Evolutionary conservation across 2,797 vertebrate genomes (phyloP).

Genomic region (Pelobates cultripes): DNA sequence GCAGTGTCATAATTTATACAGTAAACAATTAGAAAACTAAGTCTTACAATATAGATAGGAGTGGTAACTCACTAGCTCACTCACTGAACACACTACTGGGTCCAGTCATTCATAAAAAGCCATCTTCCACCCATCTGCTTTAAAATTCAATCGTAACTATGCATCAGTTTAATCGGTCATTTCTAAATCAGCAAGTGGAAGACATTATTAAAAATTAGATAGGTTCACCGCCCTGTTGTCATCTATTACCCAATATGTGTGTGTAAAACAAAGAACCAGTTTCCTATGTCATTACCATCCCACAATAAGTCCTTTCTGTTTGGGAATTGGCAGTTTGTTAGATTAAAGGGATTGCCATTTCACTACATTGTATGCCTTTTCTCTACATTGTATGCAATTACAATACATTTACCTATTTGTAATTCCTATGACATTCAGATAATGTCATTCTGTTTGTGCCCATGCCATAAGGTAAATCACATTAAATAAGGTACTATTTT

Average conservation of each 20-base stretch:
- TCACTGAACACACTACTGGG: not conserved
- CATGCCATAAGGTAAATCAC: not conserved
- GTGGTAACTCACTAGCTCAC: not conserved
- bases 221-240: not conserved
- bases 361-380: not conserved
- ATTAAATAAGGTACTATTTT: not conserved
- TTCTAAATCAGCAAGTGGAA: not conserved
- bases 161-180: not conserved
- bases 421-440: not conserved
- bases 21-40: too few species aligned
- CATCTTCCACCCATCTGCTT: not conserved
- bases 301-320: not conserved
- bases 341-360: not conserved
- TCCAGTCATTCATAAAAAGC: not conserved
- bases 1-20: too few species aligned
- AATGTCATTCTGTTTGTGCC: not conserved
- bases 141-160: not conserved
- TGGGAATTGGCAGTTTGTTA: not conserved
- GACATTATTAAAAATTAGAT: not conserved
- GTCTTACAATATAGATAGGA: too few species aligned
- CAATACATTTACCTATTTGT: not conserved
- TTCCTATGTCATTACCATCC: too few species aligned
- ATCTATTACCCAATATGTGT: not conserved
- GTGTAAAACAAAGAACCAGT: not conserved
- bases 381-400: not conserved